phyloP scores from a whole-genome alignment of 2,888 invertebrate genomes.

The Eupithecia subfuscata region DNA sequence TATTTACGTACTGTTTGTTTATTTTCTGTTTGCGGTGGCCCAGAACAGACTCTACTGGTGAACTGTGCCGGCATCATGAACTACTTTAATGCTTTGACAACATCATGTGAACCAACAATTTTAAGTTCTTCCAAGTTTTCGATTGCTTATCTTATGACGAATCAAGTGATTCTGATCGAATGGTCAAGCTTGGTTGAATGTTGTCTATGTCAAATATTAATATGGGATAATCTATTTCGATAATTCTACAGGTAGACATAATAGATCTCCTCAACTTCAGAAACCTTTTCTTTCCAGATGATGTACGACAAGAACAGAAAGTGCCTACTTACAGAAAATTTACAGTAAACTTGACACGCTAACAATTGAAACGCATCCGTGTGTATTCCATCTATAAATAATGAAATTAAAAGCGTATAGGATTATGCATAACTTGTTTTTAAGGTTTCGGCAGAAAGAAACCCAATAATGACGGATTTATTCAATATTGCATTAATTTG shows the following conservation, averaged over 20 bases:
- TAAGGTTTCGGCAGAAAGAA: constrained; percentile 41
- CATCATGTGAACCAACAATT: neutral
- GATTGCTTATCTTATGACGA: neutral
- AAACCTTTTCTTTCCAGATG: neutral
- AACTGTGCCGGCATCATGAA: constrained; percentile 53
- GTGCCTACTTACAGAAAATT: neutral
- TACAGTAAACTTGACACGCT: neutral
- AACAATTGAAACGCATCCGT: neutral
- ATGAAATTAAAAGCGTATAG: constrained; percentile 15
- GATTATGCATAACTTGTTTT: constrained; percentile 27
- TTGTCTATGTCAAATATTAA: neutral
- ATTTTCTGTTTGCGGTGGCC: constrained; percentile 77
- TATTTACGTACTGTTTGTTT: constrained; percentile 80
- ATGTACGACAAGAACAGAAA: neutral
- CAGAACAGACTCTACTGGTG: constrained; percentile 64
- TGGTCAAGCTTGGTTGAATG: neutral
- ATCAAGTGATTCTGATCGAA: neutral
- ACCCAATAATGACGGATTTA: constrained; percentile 28
- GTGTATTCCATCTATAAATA: neutral
- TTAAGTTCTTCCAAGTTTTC: neutral
- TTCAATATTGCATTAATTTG: constrained; percentile 40
- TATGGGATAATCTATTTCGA: neutral
- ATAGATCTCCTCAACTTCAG: neutral
- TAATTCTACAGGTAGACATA: neutral
- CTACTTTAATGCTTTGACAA: constrained; percentile 19